A percentile compares a stretch with the other conserved stretches of the same genome.
Evolutionary conservation across 2,113 vertebrate species (phyloP).

Genomic region (Lepus europaeus): DNA sequence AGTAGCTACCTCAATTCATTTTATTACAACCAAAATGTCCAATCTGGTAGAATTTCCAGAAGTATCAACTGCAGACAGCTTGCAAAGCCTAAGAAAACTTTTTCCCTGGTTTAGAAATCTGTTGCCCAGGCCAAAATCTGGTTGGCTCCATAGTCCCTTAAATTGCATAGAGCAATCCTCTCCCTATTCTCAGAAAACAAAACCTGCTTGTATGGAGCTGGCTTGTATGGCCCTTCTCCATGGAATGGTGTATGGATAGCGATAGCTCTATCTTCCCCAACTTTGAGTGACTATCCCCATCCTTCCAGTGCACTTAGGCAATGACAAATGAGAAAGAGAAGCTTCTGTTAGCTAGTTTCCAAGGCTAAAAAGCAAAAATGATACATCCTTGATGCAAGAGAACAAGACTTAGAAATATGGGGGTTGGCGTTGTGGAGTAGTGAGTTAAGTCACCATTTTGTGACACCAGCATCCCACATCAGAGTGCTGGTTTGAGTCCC

Average conservation of each 20-base stretch:
- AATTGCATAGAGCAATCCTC: not conserved
- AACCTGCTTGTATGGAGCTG: not conserved
- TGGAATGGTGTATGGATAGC: accelerated
- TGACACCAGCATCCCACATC: too few species aligned
- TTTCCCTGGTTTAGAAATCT: not conserved
- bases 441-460: too few species aligned
- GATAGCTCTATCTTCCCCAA: not conserved
- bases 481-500: too few species aligned
- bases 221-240: accelerated
- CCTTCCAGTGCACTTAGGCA: not conserved
- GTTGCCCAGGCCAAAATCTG: not conserved
- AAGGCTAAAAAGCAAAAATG: not conserved
- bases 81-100: not conserved
- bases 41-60: not conserved
- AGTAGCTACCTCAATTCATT: accelerated
- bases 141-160: not conserved
- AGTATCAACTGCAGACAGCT: not conserved
- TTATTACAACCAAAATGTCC: not conserved
- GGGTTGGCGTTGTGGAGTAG: too few species aligned
- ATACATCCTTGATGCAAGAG: not conserved
- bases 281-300: not conserved
- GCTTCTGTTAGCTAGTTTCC: not conserved
- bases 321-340: not conserved
- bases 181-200: accelerated
- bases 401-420: not conserved